Base-by-base conservation (phyloP, 2,113 vertebrate species). In the Ophthalmolycus amberensis region DNA sequence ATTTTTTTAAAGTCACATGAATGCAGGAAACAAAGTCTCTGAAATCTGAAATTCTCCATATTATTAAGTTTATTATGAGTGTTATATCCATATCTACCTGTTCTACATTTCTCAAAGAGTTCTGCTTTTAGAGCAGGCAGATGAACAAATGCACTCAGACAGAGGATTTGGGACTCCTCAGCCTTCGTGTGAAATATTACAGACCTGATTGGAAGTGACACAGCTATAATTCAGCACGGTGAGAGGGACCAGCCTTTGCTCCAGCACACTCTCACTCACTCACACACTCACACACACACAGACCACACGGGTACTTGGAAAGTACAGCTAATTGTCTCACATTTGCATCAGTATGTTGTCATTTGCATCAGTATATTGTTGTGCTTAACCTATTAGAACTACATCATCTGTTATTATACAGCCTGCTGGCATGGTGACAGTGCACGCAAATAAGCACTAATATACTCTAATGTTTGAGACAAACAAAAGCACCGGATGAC, bases 201-300 rank as follows among this genome's bases (percentile, higher is more conserved):
- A 83, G 71, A 83, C 70, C 71, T 80, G 88, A 94, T 90, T 90
- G 80, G 75, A 94, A 91, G 89, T 94, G 94, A 92, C 90, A 92
- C 68, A 80, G 81, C 84, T 87, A 90, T 94, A 93, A 93, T 94
- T 93, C 92, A 92, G 86, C 78, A 70, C 60, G 71, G 85, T 74
- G 79, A 87, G 68, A 64, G 68, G 69, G 67, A 77, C 20, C 71
- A 88, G 89, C 60, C 78, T 78, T 52, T 62, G 46, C 72, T 69
- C 66, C 14, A 22, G 6, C 44, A 0, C 52, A 6, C 40, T 9
- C 22, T 4, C 37, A 2, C 65, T 1, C 27, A 11, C 42, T 29
- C 65, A 46, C 64, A 42, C 52, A 59, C 71, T 74, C 71, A 74
- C 58, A 12, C 71, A 69, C 67, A 74, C 74, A 52, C 48, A 75